These are phyloP conservation scores for Drosophila dunni DNA, from an alignment of 1,140 invertebrate species.

Conservation along the genomic window DNA sequence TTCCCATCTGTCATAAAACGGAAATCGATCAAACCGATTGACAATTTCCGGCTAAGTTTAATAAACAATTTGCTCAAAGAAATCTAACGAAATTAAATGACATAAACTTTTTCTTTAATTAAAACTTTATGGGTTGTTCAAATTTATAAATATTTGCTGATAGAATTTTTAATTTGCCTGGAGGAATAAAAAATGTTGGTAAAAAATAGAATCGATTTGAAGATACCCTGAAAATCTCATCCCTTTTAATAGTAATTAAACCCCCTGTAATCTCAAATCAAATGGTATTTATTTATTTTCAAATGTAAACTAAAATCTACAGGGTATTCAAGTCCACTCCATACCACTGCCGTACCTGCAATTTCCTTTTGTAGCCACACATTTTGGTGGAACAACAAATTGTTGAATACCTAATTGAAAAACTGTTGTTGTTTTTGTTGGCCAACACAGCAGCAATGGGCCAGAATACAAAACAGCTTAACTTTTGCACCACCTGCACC, in stretches of 20 bases:
- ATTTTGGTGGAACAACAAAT: constrained; percentile 30
- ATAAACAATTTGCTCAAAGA: not conserved
- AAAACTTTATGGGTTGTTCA: not conserved
- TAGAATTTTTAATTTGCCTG: not conserved
- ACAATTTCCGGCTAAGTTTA: constrained; percentile 2
- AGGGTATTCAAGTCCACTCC: constrained; percentile 5
- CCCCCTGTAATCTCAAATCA: no score
- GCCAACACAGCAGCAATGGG: constrained; percentile 14
- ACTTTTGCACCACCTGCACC: constrained; percentile 32
- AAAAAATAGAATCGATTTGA: no score
- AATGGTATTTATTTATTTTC: no score
- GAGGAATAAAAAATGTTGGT: not conserved
- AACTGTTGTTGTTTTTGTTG: constrained; percentile 48
- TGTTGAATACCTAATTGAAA: constrained; percentile 64
- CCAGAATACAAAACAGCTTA: constrained; percentile 43
- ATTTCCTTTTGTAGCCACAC: constrained; percentile 1
- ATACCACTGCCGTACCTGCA: not conserved
- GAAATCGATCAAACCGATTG: not conserved
- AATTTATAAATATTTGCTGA: not conserved
- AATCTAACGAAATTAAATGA: not conserved
- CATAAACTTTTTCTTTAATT: no score
- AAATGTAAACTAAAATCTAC: not conserved
- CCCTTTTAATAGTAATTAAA: no score
- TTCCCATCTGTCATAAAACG: not conserved
- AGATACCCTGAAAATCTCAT: no score